phyloP scores from a whole-genome alignment of 2,797 vertebrate genomes.

The Tauraco hartlaubi region DNA sequence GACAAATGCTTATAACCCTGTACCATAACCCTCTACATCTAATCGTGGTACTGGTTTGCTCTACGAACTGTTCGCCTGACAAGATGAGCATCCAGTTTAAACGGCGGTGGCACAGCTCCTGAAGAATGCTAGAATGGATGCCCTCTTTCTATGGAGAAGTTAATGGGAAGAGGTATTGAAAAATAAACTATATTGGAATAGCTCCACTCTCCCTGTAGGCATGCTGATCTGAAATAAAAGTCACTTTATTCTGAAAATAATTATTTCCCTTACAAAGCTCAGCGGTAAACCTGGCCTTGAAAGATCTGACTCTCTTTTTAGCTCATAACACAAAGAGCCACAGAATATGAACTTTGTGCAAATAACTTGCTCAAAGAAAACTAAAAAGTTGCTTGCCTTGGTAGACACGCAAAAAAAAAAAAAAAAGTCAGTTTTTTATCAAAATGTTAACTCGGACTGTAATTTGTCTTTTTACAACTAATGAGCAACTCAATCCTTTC shows the following conservation, averaged over 20 bases:
- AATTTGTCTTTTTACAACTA: neutral
- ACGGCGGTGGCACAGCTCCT: neutral
- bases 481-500: neutral
- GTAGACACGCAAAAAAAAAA: neutral
- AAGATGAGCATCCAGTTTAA: neutral
- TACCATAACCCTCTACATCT: neutral
- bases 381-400: neutral
- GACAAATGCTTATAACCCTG: neutral
- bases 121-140: neutral
- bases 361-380: neutral
- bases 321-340: conserved; percentile 16
- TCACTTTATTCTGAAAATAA: conserved; percentile 61
- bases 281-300: conserved; percentile 43
- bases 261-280: conserved; percentile 52
- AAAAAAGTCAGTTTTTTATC: neutral
- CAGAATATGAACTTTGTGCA: conserved; percentile 51
- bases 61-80: neutral
- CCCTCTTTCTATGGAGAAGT: neutral
- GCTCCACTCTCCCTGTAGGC: conserved; percentile 16
- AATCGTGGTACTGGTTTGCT: neutral
- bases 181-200: conserved; percentile 12
- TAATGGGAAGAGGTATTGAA: conserved; percentile 9
- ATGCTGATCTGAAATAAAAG: conserved; percentile 21
- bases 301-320: conserved; percentile 25
- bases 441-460: neutral